phyloP scores from a whole-genome alignment of 2,797 vertebrate genomes.

The Peromyscus aztecus region DNA sequence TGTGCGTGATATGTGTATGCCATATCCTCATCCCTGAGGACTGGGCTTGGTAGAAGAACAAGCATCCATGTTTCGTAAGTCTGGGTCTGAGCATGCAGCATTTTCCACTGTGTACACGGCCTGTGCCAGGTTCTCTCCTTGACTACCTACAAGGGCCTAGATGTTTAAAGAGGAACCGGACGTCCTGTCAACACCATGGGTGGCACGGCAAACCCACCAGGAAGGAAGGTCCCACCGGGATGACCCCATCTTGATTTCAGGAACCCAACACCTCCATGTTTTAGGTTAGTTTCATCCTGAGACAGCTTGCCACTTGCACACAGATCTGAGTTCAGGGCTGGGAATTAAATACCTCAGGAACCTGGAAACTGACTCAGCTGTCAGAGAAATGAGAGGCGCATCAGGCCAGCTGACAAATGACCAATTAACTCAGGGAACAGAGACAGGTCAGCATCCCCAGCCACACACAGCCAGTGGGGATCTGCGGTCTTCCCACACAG shows the following conservation, averaged over 20 bases:
- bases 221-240: background rate
- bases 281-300: background rate
- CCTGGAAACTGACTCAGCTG: background rate
- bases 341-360: background rate
- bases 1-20: background rate
- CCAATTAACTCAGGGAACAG: background rate
- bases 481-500: background rate
- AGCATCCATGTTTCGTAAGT: background rate
- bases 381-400: accelerated
- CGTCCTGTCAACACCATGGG: background rate
- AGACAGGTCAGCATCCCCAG: background rate
- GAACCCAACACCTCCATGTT: background rate
- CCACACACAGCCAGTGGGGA: accelerated
- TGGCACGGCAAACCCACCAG: background rate
- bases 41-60: background rate
- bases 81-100: accelerated
- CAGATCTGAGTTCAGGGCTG: background rate
- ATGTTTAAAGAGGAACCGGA: no score
- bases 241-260: background rate
- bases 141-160: no score
- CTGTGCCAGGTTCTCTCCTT: background rate
- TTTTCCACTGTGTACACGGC: accelerated
- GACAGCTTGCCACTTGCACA: background rate
- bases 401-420: background rate
- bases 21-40: background rate